Evolutionary conservation across 2,113 vertebrate genomes (phyloP).

Genomic region (Arothron firmamentum): DNA sequence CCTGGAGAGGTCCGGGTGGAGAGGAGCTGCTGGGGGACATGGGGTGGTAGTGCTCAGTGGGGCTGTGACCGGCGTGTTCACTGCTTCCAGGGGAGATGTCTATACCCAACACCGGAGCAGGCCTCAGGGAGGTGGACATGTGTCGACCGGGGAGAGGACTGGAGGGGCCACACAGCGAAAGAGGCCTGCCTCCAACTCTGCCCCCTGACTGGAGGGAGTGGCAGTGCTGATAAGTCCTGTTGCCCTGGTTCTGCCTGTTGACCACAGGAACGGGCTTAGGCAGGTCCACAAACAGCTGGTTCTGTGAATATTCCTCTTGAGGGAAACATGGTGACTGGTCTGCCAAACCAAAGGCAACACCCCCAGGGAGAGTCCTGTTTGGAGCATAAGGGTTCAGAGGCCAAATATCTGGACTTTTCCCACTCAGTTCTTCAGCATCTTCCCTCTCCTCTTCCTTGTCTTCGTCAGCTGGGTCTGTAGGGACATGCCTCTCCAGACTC

Average conservation of each 20-base stretch:
- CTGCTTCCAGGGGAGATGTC: conserved; percentile 59
- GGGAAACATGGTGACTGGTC: conserved; percentile 67
- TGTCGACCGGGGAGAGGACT: conserved; percentile 79
- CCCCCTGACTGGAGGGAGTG: conserved; percentile 74
- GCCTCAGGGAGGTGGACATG: conserved; percentile 64
- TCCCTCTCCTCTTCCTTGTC: conserved; percentile 61
- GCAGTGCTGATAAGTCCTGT: conserved; percentile 87
- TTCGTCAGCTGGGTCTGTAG: conserved; percentile 50
- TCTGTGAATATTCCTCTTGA: conserved; percentile 66
- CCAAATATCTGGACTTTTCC: conserved; percentile 66
- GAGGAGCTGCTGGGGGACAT: conserved; percentile 65
- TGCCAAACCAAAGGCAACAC: conserved; percentile 59
- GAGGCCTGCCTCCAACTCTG: conserved; percentile 69
- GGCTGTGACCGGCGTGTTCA: conserved; percentile 52
- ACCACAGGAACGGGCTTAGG: conserved; percentile 66
- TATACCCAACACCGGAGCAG: conserved; percentile 56
- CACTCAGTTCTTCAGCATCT: conserved; percentile 58
- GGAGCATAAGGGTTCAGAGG: conserved; percentile 71
- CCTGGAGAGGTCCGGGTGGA: conserved; percentile 38
- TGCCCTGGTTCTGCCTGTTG: conserved; percentile 85
- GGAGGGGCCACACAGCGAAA: conserved; percentile 77
- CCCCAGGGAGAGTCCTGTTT: conserved; percentile 80
- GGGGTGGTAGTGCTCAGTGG: conserved; percentile 62
- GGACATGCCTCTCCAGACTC: conserved; percentile 61
- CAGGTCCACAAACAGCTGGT: conserved; percentile 57